Percentiles rank a stretch among this genome's conserved stretches.
These are phyloP conservation scores for Orycteropus afer DNA, from an alignment of 2,113 vertebrate genomes.

Conservation along the genomic window DNA sequence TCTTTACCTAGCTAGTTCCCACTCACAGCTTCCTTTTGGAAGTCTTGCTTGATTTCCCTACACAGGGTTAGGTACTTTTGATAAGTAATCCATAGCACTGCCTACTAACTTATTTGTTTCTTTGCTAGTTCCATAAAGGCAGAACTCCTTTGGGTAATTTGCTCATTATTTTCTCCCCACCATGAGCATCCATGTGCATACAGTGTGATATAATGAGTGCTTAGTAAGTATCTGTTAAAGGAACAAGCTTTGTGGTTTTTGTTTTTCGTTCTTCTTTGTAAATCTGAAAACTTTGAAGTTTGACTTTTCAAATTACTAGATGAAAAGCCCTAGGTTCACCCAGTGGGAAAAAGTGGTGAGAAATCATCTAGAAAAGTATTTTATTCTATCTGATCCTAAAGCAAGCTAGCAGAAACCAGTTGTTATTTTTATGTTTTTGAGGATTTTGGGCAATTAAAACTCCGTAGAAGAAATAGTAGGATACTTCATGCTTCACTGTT, in stretches of 20 bases:
- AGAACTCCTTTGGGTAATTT: neutral
- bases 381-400: neutral
- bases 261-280: slow-evolving; percentile 22
- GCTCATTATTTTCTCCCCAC: neutral
- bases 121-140: neutral
- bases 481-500: neutral
- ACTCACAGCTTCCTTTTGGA: neutral
- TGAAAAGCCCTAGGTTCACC: neutral
- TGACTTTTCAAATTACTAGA: slow-evolving; percentile 3
- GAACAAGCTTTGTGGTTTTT: neutral
- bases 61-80: neutral
- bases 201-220: neutral
- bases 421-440: neutral
- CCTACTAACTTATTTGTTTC: neutral
- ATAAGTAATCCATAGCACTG: neutral
- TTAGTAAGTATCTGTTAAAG: neutral
- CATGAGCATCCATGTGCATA: neutral
- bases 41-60: neutral
- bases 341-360: neutral
- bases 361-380: slow-evolving; percentile 28
- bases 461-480: neutral
- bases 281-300: slow-evolving; percentile 14
- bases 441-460: slow-evolving; percentile 24
- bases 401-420: neutral
- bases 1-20: neutral